These are phyloP conservation scores for Habroteleia sp. DNA, from an alignment of 2,888 invertebrate species.

Conservation along the genomic window DNA sequence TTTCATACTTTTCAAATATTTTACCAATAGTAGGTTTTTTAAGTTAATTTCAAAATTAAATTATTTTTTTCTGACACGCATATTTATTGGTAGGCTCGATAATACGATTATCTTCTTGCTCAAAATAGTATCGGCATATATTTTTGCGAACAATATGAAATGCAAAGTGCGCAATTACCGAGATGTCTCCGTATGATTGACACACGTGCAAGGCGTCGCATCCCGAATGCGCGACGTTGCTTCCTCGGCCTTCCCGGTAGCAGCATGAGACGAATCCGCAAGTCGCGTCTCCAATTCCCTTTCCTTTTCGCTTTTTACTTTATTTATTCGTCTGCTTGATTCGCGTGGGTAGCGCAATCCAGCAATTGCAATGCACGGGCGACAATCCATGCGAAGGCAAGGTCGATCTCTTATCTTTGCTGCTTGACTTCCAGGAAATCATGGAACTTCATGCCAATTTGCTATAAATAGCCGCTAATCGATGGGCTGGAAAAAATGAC, in stretches of 20 bases:
- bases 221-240: slow-evolving; percentile 76
- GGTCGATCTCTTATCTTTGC: slow-evolving; percentile 77
- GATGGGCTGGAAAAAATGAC: slow-evolving; percentile 71
- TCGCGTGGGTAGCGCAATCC: slow-evolving; percentile 56
- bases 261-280: slow-evolving; percentile 78
- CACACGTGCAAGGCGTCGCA: slow-evolving; percentile 73
- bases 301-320: slow-evolving; percentile 53
- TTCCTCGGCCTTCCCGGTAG: slow-evolving; percentile 75
- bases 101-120: slow-evolving; percentile 17
- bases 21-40: too few relatives aligned
- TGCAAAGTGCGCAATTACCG: slow-evolving; percentile 74
- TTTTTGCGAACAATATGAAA: slow-evolving; percentile 67
- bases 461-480: slow-evolving; percentile 79
- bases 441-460: slow-evolving; percentile 76
- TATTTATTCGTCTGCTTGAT: slow-evolving; percentile 58
- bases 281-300: slow-evolving; percentile 67
- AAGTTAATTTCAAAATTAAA: too few relatives aligned
- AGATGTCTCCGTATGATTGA: slow-evolving; percentile 76
- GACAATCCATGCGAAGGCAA: slow-evolving; percentile 70
- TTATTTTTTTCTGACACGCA: too few relatives aligned
- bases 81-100: too few relatives aligned
- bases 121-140: slow-evolving; percentile 19
- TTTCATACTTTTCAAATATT: too few relatives aligned
- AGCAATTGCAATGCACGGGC: slow-evolving; percentile 71
- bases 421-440: slow-evolving; percentile 71